Evolutionary conservation across 2,888 invertebrate genomes (phyloP).

Genomic region (Eurois occulta): DNA sequence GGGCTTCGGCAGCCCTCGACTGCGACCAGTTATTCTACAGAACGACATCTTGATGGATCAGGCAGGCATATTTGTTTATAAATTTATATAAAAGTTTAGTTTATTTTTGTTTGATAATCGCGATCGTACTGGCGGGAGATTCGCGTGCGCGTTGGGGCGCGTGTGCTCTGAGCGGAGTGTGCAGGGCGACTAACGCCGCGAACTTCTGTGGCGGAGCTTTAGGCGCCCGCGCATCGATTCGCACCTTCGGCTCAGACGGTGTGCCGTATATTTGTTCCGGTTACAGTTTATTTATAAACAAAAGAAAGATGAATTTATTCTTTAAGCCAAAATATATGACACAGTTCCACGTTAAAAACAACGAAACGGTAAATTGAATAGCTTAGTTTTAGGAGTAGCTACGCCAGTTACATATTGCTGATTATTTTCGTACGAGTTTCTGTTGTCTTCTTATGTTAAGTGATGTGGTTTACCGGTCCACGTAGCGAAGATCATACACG

Average conservation of each 20-base stretch:
- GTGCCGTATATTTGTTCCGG: constrained; percentile 89
- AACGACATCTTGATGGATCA: constrained; percentile 91
- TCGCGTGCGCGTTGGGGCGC: constrained; percentile 76
- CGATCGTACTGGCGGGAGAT: constrained; percentile 74
- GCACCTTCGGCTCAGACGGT: constrained; percentile 88
- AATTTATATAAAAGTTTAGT: constrained; percentile 61
- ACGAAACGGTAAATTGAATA: constrained; percentile 68
- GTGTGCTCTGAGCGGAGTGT: constrained; percentile 80
- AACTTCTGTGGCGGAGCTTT: constrained; percentile 73
- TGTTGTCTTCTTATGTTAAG: constrained; percentile 57
- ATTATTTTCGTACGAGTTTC: constrained; percentile 61
- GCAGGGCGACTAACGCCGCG: constrained; percentile 82
- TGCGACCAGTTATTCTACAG: constrained; percentile 95
- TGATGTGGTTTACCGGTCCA: constrained; percentile 57
- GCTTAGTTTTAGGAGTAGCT: constrained; percentile 61
- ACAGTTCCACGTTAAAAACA: constrained; percentile 84
- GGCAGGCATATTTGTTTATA: constrained; percentile 86
- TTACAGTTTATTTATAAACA: constrained; percentile 89
- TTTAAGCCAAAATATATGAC: constrained; percentile 85
- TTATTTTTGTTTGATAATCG: constrained; percentile 70
- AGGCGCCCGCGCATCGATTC: constrained; percentile 78
- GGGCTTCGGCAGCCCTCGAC: constrained; percentile 94
- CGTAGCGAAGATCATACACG: constrained; percentile 44
- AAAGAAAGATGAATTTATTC: constrained; percentile 86
- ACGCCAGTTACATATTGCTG: constrained; percentile 24